Evolutionary conservation across 1,140 invertebrate species (phyloP).

Genomic region (Drosophila kohkoa): DNA sequence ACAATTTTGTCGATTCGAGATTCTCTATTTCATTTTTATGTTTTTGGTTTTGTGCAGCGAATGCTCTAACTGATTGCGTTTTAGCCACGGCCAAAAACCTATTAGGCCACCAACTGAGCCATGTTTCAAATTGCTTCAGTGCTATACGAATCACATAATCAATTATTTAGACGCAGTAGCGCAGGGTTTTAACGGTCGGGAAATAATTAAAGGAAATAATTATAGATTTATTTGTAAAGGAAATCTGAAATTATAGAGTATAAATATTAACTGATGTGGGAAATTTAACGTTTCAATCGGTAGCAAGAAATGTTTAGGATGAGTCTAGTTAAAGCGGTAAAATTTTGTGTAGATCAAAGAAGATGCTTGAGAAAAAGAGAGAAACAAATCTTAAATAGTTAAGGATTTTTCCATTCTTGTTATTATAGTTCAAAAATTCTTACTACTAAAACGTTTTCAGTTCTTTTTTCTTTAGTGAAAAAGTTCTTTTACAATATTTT

Average conservation of each 20-base stretch:
- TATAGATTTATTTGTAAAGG: constrained; percentile 8
- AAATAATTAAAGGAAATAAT: constrained; percentile 10
- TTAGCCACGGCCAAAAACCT: constrained; percentile 39
- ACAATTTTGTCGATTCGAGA: constrained; percentile 6
- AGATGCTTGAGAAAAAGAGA: no score
- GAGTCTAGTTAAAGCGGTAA: no score
- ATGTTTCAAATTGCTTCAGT: constrained; percentile 23
- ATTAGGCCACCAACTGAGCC: constrained; percentile 54
- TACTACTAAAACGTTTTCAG: no score
- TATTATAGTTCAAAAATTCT: no score
- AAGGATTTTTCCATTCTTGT: no score
- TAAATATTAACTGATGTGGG: background rate
- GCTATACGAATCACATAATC: constrained; percentile 41
- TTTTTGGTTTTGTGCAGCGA: background rate
- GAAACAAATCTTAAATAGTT: no score
- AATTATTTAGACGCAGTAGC: constrained; percentile 24
- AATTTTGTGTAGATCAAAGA: no score
- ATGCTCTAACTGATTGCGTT: constrained; percentile 22
- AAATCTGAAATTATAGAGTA: background rate
- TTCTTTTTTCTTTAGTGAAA: no score
- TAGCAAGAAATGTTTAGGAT: no score
- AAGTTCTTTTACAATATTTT: no score
- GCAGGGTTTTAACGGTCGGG: constrained; percentile 4
- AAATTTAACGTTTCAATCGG: background rate
- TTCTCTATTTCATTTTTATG: background rate